Base-by-base conservation (phyloP, 2,113 vertebrate species). In the Labeo rohita region DNA sequence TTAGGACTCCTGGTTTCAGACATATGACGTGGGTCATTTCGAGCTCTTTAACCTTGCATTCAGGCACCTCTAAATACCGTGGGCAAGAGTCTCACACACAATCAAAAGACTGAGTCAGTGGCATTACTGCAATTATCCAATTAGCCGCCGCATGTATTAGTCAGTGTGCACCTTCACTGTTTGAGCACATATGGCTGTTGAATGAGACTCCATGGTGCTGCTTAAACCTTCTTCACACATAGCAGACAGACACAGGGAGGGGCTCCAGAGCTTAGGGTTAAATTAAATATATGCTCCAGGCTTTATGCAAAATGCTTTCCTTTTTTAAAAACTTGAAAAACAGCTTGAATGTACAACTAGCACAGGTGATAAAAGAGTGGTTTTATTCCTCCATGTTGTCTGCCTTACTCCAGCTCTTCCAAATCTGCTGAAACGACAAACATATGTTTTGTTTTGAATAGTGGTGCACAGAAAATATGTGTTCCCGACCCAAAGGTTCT, bases 121-220 rank as follows among this genome's bases (percentile, higher is more conserved):
- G 68, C 61, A 78, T 84, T 87, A 84, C 21, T 80, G 66, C 75
- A 88, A 86, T 86, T 70, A 89, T 81, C 85, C 81, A 84, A 84
- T 89, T 86, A 89, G 76, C 88, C 43, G 81, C 78, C 45, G 23
- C 65, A 45, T 86, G 82, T 73, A 84, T 80, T 75, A 77, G 75
- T 81, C 36, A 49, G 74, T 50, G 66, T 86, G 87, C 52, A 66
- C 83, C 54, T 49, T 52, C 75, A 87, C 43, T 15, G 52, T 61
- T 65, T 52, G n/a, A 52, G 77, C 83, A 52, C 88, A 87, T 87
- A 87, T 85, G 85, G 88, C 76, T 23, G 36, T 43, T 80, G 75
- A 80, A 81, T 76, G 76, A 76, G 70, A 50, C 39, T 56, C 21
- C 56, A 34, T 47, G 54, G 87, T 45, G 87, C 39, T 77, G 43